Evolutionary conservation across 92 coral and sea anemone species (phyloP).

Genomic region (Virgularia gustaviana): DNA sequence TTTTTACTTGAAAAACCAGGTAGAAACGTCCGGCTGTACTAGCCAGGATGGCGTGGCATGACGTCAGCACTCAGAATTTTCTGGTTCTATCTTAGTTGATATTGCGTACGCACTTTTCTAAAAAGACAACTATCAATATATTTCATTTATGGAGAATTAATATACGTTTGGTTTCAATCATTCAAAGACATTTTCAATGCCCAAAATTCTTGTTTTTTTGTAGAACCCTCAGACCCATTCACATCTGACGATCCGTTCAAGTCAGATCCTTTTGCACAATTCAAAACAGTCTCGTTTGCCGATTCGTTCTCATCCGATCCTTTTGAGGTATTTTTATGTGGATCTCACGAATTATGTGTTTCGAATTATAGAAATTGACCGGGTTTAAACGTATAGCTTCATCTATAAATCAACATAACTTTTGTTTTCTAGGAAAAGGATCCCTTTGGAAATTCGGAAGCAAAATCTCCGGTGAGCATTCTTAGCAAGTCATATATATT

Average conservation of each 20-base stretch:
- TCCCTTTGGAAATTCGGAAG: conserved; percentile 32
- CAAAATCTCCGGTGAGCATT: conserved; percentile 59
- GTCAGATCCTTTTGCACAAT: conserved; percentile 90
- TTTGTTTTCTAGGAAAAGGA: conserved; percentile 27
- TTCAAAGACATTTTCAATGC: no score
- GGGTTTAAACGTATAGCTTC: no score
- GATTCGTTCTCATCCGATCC: conserved; percentile 96
- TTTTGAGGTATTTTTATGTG: conserved; percentile 68
- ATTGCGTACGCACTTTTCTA: no score
- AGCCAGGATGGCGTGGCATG: no score
- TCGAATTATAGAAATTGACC: no score
- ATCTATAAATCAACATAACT: not conserved
- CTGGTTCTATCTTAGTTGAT: no score
- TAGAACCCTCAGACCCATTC: conserved; percentile 82
- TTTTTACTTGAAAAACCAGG: no score
- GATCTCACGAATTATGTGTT: not conserved
- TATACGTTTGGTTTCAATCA: no score
- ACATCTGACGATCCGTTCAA: conserved; percentile 96
- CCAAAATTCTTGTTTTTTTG: not conserved
- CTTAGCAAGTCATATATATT: not conserved
- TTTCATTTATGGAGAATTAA: no score
- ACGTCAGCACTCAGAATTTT: no score
- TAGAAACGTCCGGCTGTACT: no score
- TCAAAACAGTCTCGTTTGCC: conserved; percentile 94
- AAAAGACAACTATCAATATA: no score